Evolutionary conservation across 2,797 vertebrate genomes (phyloP).

Genomic region (Paramormyrops hopkinsi): DNA sequence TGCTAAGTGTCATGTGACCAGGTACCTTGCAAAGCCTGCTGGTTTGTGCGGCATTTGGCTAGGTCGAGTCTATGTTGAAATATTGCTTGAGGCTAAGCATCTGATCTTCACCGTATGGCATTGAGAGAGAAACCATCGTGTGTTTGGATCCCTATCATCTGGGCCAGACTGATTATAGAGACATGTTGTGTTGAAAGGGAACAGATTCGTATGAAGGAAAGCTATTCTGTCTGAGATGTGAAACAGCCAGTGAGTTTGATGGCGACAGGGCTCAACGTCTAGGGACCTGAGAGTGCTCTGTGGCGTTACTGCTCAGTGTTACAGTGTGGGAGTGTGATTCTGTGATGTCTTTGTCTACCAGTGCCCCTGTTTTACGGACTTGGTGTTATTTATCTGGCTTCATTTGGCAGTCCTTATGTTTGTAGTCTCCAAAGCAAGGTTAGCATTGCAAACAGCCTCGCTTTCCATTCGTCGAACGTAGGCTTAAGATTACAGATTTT

Average conservation of each 20-base stretch:
- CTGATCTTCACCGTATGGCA: neutral
- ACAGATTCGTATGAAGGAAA: neutral
- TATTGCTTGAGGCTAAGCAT: neutral
- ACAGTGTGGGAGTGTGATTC: neutral
- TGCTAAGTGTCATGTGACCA: constrained; percentile 39
- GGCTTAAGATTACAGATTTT: neutral
- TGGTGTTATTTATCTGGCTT: neutral
- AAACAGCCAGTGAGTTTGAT: neutral
- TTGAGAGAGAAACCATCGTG: neutral
- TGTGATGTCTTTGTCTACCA: neutral
- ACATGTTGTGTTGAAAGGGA: neutral
- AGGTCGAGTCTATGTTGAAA: neutral
- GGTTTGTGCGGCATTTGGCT: constrained; percentile 48
- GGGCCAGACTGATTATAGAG: neutral
- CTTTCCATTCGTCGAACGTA: neutral
- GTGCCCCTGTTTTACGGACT: neutral
- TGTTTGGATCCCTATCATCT: neutral
- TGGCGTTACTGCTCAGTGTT: neutral
- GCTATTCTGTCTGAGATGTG: neutral
- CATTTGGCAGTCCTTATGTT: neutral
- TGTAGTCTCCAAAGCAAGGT: neutral
- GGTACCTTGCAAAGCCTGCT: constrained; percentile 49
- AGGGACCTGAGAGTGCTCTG: neutral
- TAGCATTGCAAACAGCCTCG: neutral
- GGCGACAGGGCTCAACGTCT: neutral